These are phyloP conservation scores for Serripes groenlandicus DNA, from an alignment of 2,888 invertebrate species.

Conservation along the genomic window DNA sequence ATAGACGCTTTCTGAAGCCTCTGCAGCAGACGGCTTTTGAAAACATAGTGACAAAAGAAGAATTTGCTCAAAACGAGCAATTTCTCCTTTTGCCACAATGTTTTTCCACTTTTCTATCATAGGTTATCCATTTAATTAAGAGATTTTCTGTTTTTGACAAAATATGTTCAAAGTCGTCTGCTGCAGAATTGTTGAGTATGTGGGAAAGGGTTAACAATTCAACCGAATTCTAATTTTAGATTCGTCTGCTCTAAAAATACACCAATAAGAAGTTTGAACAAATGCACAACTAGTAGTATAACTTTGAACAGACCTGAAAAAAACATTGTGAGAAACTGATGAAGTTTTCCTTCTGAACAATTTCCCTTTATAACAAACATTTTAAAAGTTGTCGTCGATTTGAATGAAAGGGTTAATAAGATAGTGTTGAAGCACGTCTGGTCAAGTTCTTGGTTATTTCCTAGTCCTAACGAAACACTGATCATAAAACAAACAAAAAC, in stretches of 20 bases:
- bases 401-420: no score
- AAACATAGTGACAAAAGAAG: background rate
- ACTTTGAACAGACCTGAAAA: background rate
- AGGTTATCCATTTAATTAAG: no score
- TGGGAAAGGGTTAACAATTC: background rate
- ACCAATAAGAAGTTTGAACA: background rate
- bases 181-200: no score
- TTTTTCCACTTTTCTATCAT: background rate
- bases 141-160: no score
- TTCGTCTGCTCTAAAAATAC: background rate
- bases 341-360: background rate
- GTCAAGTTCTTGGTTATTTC: no score
- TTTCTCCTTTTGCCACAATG: background rate
- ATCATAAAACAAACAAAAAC: no score
- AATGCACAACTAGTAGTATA: no score
- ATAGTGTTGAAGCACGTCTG: no score
- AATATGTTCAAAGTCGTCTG: no score
- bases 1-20: background rate
- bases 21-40: background rate
- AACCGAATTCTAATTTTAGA: background rate
- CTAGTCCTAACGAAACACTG: no score
- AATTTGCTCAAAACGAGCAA: background rate
- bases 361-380: background rate
- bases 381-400: no score
- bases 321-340: background rate